Conservation (phyloP, 2,888 invertebrate genomes). For the Cerceris ruficornis region DNA sequence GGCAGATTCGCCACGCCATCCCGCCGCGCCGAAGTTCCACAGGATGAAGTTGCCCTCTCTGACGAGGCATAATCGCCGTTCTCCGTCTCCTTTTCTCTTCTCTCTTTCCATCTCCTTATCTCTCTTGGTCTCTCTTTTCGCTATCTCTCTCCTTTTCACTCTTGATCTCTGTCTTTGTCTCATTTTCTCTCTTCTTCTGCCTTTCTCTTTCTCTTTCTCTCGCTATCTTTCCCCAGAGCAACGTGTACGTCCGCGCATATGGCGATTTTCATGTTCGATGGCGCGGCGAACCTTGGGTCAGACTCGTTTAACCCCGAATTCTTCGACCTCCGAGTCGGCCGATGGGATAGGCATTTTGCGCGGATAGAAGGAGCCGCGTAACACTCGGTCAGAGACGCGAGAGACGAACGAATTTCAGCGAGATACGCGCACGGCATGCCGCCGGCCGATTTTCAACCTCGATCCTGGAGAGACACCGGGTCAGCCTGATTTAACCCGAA, state of each 20-base stretch:
- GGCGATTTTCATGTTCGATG: constrained; percentile 23
- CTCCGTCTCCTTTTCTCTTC: background rate
- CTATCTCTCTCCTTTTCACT: no score
- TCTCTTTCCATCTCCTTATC: background rate
- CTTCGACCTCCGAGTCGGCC: constrained; percentile 1
- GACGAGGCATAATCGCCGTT: background rate
- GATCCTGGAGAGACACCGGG: no score
- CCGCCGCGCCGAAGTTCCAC: background rate
- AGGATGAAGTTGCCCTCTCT: background rate
- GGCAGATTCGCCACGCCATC: background rate
- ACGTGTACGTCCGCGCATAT: background rate
- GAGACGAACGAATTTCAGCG: no score
- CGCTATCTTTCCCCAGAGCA: no score
- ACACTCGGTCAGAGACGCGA: background rate
- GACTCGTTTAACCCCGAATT: constrained; percentile 21
- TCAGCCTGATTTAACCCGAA: no score
- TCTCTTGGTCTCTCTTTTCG: no score
- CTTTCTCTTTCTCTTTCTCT: no score
- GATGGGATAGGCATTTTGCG: background rate
- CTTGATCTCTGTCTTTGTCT: no score
- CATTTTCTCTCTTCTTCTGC: no score
- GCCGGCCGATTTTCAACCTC: no score
- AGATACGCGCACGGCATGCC: no score
- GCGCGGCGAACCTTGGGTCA: background rate
- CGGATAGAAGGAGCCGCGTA: background rate